Conservation (phyloP, 2,888 invertebrate species). For the Crocallis elinguaria region DNA sequence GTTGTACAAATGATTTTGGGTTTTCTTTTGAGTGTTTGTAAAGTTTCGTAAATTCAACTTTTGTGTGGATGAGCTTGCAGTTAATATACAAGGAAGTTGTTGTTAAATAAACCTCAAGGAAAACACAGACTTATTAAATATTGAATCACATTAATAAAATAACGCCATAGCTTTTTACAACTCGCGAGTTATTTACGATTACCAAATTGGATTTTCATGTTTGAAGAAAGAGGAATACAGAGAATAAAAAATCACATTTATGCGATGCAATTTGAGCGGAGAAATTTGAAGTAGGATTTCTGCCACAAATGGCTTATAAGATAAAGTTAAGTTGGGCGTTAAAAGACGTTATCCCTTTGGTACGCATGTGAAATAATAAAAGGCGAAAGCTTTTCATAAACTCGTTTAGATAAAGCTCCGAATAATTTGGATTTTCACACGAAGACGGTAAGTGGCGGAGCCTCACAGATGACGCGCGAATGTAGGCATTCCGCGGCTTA, state of each 20-base stretch:
- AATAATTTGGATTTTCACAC: conserved; percentile 35
- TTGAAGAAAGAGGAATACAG: conserved; percentile 29
- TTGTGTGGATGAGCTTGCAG: no score
- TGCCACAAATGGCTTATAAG: conserved; percentile 40
- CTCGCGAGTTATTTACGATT: conserved; percentile 22
- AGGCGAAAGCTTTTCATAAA: conserved; percentile 38
- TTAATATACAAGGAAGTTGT: no score
- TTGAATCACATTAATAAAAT: conserved; percentile 15
- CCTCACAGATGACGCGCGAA: conserved; percentile 23
- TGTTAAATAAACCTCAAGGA: no score
- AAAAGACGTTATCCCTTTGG: conserved; percentile 39
- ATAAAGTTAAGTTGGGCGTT: conserved; percentile 40
- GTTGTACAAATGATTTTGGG: no score
- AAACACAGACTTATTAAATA: neutral
- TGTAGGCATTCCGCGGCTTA: conserved; percentile 10
- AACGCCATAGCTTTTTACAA: conserved; percentile 12
- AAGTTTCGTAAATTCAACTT: no score
- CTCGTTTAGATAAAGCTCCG: conserved; percentile 40
- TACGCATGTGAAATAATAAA: conserved; percentile 43
- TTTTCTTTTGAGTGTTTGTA: no score
- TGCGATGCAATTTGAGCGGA: conserved; percentile 31
- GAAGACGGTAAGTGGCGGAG: conserved; percentile 1
- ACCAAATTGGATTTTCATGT: conserved; percentile 31
- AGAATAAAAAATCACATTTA: conserved; percentile 28
- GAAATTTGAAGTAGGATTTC: conserved; percentile 36